These are phyloP conservation scores for Halictus rubicundus DNA, from an alignment of 1,140 invertebrate species.

Conservation along the genomic window DNA sequence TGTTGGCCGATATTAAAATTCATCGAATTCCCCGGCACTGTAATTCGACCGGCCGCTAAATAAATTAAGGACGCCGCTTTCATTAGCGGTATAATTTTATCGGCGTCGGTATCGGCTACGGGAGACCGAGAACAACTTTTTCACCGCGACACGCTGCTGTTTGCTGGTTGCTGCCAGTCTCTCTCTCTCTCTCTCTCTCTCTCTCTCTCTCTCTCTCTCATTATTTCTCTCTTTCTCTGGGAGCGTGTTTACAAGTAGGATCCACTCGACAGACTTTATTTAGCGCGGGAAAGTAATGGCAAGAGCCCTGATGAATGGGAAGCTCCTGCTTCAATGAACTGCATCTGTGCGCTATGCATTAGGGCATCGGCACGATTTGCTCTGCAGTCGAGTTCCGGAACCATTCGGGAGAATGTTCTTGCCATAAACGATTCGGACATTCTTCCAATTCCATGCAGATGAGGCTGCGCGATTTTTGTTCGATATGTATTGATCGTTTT, in stretches of 20 bases:
- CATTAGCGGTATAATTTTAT: conserved; percentile 24
- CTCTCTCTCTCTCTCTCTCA: too few relatives aligned
- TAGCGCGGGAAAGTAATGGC: not conserved
- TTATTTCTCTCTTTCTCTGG: too few relatives aligned
- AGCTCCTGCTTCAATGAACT: too few relatives aligned
- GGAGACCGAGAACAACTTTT: not conserved
- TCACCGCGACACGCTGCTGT: not conserved
- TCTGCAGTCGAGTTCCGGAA: too few relatives aligned
- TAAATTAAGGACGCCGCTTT: conserved; percentile 11
- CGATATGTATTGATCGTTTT: too few relatives aligned
- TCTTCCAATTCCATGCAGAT: not conserved
- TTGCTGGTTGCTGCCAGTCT: too few relatives aligned
- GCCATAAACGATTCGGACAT: not conserved
- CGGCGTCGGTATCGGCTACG: not conserved
- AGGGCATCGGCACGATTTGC: too few relatives aligned
- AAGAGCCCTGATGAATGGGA: not conserved
- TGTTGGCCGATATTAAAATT: conserved; percentile 6
- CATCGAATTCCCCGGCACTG: conserved; percentile 13
- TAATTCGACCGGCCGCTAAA: conserved; percentile 6
- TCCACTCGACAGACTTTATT: not conserved
- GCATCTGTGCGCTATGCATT: too few relatives aligned
- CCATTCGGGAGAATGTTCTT: too few relatives aligned
- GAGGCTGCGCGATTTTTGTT: too few relatives aligned
- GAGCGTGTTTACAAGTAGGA: not conserved
- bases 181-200: too few relatives aligned